Percentiles rank a stretch among this genome's conserved stretches.
These are phyloP conservation scores for Harpegnathos saltator DNA, from an alignment of 1,140 invertebrate species.

Conservation along the genomic window DNA sequence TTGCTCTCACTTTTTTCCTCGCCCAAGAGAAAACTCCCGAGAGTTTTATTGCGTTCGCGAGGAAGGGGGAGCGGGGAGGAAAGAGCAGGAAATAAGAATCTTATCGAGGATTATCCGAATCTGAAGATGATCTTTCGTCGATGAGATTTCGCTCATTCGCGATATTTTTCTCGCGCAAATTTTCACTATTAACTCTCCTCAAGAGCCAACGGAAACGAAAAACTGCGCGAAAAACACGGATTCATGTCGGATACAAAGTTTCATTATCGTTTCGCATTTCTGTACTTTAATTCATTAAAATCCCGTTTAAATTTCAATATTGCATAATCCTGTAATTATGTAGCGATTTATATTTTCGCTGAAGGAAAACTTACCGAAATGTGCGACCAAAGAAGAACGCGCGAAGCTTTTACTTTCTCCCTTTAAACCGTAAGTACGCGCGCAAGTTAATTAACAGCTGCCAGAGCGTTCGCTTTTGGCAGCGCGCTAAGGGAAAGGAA, in stretches of 20 bases:
- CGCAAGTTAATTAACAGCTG: constrained; percentile 21
- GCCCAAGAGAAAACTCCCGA: neutral
- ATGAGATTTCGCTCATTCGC: neutral
- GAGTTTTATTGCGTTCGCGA: neutral
- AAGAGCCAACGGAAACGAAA: neutral
- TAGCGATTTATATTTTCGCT: neutral
- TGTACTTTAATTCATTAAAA: constrained; percentile 39
- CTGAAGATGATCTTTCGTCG: neutral
- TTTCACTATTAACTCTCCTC: constrained; percentile 29
- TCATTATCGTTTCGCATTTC: neutral
- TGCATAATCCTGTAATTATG: constrained; percentile 20
- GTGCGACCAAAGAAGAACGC: neutral
- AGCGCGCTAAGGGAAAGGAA: constrained; percentile 2
- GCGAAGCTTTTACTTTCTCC: neutral
- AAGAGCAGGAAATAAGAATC: neutral
- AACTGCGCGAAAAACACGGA: neutral
- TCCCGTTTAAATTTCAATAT: neutral
- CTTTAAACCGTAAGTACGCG: constrained; percentile 10
- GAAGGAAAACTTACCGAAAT: neutral
- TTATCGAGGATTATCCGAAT: constrained; percentile 12
- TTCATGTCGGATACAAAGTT: neutral
- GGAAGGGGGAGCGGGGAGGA: too few species aligned
- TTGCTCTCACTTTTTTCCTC: constrained; percentile 14
- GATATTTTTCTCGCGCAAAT: constrained; percentile 12
- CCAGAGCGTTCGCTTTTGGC: neutral